Percentiles rank a stretch among this genome's conserved stretches.
Evolutionary conservation across 1,140 invertebrate genomes (phyloP).

Genomic region (Magallana angulata): DNA sequence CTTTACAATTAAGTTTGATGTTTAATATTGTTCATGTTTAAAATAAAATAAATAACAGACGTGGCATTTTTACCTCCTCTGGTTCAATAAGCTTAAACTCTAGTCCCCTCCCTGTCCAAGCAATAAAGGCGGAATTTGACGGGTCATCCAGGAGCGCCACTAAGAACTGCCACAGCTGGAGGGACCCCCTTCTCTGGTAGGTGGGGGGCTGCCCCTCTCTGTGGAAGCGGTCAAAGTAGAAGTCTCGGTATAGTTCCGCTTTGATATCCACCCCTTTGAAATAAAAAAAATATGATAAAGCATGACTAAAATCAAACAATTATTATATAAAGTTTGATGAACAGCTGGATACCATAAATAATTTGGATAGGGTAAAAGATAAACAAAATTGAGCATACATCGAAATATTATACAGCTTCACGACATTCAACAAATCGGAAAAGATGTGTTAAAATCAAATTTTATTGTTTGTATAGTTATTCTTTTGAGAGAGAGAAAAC

Average conservation of each 20-base stretch:
- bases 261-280: slow-evolving; percentile 74
- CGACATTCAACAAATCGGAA: no score
- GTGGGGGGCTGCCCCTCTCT: slow-evolving; percentile 72
- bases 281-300: no score
- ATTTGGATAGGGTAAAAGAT: no score
- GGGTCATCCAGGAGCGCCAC: slow-evolving; percentile 93
- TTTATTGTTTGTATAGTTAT: no score
- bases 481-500: no score
- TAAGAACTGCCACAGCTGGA: slow-evolving; percentile 96
- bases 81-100: slow-evolving; percentile 97
- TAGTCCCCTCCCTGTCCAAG: slow-evolving; percentile 96
- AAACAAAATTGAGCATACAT: no score
- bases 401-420: no score
- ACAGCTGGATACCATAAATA: no score
- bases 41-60: neutral
- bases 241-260: slow-evolving; percentile 72
- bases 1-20: neutral
- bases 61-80: slow-evolving; percentile 86
- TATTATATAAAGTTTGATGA: no score
- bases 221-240: slow-evolving; percentile 75
- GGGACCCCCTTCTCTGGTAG: slow-evolving; percentile 86
- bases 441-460: no score
- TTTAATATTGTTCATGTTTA: neutral
- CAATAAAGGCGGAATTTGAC: slow-evolving; percentile 91
- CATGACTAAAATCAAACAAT: no score